Evolutionary conservation across 1,140 invertebrate genomes (phyloP).

Genomic region (Drosophila paulistorum): DNA sequence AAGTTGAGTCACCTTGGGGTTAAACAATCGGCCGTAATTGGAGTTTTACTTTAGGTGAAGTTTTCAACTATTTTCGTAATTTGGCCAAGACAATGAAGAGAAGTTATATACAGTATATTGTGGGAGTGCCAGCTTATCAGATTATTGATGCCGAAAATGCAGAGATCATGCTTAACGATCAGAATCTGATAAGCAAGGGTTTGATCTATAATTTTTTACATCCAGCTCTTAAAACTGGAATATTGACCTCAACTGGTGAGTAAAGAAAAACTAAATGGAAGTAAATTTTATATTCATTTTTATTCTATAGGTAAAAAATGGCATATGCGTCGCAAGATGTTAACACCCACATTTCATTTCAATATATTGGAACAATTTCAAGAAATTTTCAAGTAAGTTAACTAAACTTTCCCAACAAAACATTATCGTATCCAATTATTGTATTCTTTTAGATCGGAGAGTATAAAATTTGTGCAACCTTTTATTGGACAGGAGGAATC

Average conservation of each 20-base stretch:
- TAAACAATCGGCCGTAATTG: not conserved
- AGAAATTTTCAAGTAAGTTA: slow-evolving; percentile 86
- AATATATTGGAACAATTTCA: slow-evolving; percentile 91
- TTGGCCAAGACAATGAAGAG: not conserved
- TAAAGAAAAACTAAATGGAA: too few relatives aligned
- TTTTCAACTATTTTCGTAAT: slow-evolving; percentile 26
- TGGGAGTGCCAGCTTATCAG: slow-evolving; percentile 52
- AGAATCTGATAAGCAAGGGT: slow-evolving; percentile 62
- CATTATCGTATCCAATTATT: not conserved
- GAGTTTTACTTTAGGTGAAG: slow-evolving; percentile 25
- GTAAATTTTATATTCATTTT: not conserved
- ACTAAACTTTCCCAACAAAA: too few relatives aligned
- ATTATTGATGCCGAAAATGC: slow-evolving; percentile 68
- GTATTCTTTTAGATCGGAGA: slow-evolving; percentile 74
- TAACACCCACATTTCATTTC: slow-evolving; percentile 96
- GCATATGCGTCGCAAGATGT: slow-evolving; percentile 89
- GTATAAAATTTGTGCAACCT: slow-evolving; percentile 65
- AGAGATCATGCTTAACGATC: slow-evolving; percentile 62
- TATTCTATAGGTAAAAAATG: slow-evolving; percentile 86
- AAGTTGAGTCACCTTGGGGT: not conserved
- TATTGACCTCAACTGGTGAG: slow-evolving; percentile 86
- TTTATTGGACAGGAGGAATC: slow-evolving; percentile 39
- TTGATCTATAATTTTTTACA: slow-evolving; percentile 84
- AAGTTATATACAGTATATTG: slow-evolving; percentile 59
- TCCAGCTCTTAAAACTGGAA: slow-evolving; percentile 87